Percentiles rank a stretch among this genome's conserved stretches.
Conservation (phyloP, 2,888 invertebrate species). For the Lycocerus yunnanus region DNA sequence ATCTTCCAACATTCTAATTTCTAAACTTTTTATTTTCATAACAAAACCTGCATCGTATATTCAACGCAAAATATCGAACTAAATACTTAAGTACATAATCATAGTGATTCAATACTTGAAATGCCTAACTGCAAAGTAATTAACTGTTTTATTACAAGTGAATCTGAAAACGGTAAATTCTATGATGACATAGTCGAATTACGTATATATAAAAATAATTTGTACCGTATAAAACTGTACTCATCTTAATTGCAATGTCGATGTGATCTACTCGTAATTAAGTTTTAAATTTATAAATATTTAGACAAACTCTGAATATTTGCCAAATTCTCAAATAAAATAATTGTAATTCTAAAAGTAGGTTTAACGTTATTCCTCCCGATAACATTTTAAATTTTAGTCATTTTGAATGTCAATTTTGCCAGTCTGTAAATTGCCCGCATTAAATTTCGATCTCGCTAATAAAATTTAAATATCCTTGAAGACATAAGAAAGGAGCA, state of each 20-base stretch:
- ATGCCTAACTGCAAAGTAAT: neutral
- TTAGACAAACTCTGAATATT: neutral
- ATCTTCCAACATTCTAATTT: neutral
- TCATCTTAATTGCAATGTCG: neutral
- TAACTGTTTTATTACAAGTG: neutral
- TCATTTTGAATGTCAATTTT: neutral
- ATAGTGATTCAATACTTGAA: neutral
- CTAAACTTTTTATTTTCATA: neutral
- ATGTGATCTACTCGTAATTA: neutral
- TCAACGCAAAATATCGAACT: neutral
- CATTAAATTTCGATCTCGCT: neutral
- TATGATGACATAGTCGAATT: neutral
- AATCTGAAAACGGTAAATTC: neutral
- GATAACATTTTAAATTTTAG: too few relatives aligned
- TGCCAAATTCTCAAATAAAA: neutral
- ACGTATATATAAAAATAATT: neutral
- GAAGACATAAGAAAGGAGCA: neutral
- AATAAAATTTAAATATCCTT: neutral
- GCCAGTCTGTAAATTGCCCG: neutral
- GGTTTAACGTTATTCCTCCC: too few relatives aligned
- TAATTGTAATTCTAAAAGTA: too few relatives aligned
- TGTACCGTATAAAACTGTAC: neutral
- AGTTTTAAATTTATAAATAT: neutral
- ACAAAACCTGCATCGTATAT: neutral
- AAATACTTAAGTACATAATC: neutral